Evolutionary conservation across 1,140 invertebrate genomes (phyloP).

Genomic region (Polyergus mexicanus): DNA sequence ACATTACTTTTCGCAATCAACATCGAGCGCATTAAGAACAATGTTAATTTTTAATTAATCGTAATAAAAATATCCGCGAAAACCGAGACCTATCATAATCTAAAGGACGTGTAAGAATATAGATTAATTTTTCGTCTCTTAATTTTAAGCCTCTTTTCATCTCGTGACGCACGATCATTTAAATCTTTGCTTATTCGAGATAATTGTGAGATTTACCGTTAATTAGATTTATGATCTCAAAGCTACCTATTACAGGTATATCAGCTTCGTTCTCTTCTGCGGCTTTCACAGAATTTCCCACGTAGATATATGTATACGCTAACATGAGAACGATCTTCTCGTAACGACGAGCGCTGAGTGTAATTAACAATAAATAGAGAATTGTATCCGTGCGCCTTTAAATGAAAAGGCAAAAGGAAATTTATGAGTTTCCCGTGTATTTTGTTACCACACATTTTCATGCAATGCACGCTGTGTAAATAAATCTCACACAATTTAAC

Average conservation of each 20-base stretch:
- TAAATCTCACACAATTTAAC: neutral
- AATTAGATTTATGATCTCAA: neutral
- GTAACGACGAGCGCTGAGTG: neutral
- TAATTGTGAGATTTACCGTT: conserved; percentile 15
- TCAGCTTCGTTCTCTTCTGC: neutral
- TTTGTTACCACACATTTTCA: neutral
- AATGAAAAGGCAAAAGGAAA: conserved; percentile 16
- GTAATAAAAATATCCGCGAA: neutral
- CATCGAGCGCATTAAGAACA: neutral
- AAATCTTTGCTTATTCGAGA: neutral
- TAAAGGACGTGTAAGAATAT: neutral
- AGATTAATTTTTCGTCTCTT: neutral
- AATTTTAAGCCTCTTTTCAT: neutral
- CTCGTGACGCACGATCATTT: neutral
- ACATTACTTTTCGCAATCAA: conserved; percentile 4
- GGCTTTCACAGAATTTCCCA: conserved; percentile 56
- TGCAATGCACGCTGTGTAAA: neutral
- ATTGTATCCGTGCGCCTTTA: neutral
- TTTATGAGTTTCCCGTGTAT: neutral
- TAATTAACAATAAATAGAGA: conserved; percentile 36
- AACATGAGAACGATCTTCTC: neutral
- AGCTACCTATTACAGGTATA: neutral
- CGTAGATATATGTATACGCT: conserved; percentile 7
- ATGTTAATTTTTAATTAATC: no score
- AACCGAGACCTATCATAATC: neutral